Conservation (phyloP, 2,113 vertebrate species). For the Neogale vison region DNA sequence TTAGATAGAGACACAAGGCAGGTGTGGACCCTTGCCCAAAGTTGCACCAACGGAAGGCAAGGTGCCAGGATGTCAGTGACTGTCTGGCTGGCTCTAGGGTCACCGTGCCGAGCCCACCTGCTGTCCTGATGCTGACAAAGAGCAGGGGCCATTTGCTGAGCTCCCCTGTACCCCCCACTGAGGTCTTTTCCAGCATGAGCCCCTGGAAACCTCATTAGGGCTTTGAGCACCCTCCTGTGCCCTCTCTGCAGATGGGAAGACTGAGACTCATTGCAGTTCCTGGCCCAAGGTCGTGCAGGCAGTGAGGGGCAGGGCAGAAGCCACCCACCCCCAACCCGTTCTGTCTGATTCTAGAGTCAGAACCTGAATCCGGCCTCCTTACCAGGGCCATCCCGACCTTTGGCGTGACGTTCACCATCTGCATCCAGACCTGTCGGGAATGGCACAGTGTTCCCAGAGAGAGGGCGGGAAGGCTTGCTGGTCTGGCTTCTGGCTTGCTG, state of each 20-base stretch:
- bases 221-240: background rate
- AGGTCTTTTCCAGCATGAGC: no score
- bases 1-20: background rate
- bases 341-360: background rate
- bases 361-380: background rate
- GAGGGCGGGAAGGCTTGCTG: no score
- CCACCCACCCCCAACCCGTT: accelerated
- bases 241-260: background rate
- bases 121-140: background rate
- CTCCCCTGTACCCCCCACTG: accelerated
- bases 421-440: background rate
- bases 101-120: accelerated
- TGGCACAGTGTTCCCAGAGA: accelerated
- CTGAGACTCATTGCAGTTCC: background rate
- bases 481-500: no score
- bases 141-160: background rate
- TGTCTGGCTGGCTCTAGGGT: background rate
- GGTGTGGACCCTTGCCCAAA: no score
- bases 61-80: accelerated
- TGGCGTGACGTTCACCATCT: background rate
- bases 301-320: accelerated
- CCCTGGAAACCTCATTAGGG: background rate
- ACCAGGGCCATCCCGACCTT: background rate
- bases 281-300: accelerated
- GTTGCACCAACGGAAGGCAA: accelerated